phyloP scores from a whole-genome alignment of 2,888 invertebrate species.

The Sepiola atlantica region DNA sequence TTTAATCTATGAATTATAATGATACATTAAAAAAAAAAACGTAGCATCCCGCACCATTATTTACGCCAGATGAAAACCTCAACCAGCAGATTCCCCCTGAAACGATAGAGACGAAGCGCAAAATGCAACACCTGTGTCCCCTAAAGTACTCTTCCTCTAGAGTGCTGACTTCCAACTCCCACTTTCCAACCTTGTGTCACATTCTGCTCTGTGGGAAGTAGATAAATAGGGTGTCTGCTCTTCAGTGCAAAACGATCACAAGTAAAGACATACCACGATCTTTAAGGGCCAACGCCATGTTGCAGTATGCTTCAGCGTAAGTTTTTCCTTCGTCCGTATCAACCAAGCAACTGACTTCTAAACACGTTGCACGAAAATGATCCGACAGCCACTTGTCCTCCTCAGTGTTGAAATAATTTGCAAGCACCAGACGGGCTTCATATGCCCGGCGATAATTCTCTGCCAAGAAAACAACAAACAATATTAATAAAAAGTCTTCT shows the following conservation, averaged over 20 bases:
- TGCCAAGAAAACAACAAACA: slow-evolving; percentile 52
- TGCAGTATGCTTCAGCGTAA: slow-evolving; percentile 71
- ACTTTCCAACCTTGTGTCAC: too few relatives aligned
- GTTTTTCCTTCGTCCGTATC: slow-evolving; percentile 67
- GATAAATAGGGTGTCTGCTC: too few relatives aligned
- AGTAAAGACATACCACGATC: slow-evolving; percentile 66
- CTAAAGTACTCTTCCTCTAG: too few relatives aligned
- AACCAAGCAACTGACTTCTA: slow-evolving; percentile 62
- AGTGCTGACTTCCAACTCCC: too few relatives aligned
- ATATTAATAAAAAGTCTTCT: background rate
- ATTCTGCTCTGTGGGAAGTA: too few relatives aligned
- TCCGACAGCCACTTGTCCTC: slow-evolving; percentile 74
- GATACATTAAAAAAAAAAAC: too few relatives aligned
- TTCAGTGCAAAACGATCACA: background rate
- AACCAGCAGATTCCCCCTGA: too few relatives aligned
- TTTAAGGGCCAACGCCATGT: slow-evolving; percentile 72
- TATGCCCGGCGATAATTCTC: slow-evolving; percentile 69
- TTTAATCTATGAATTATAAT: background rate
- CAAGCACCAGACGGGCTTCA: slow-evolving; percentile 67
- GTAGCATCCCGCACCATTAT: too few relatives aligned
- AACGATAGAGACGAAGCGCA: too few relatives aligned
- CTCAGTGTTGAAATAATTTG: slow-evolving; percentile 68
- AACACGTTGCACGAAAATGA: slow-evolving; percentile 72
- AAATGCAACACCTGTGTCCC: too few relatives aligned
- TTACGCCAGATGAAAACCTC: too few relatives aligned